These are phyloP conservation scores for Cyanocitta stelleri DNA, from an alignment of 2,113 vertebrate genomes.

Conservation along the genomic window DNA sequence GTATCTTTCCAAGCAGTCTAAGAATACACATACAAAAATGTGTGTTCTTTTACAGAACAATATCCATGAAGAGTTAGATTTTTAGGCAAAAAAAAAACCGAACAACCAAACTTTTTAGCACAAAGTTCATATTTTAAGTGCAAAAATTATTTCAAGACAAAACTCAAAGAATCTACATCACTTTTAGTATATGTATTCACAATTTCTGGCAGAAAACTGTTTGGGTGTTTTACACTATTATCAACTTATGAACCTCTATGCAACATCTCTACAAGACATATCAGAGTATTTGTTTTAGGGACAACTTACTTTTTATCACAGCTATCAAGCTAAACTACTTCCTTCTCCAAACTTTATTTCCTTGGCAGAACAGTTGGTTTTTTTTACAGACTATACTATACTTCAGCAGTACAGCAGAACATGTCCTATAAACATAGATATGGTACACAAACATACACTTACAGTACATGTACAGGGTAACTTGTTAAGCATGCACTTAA, in stretches of 20 bases:
- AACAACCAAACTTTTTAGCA: background rate
- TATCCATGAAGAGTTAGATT: background rate
- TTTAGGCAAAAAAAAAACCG: background rate
- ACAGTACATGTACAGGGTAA: background rate
- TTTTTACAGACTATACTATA: background rate
- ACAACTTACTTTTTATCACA: background rate
- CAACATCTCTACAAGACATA: background rate
- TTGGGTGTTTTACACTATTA: background rate
- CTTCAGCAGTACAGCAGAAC: background rate
- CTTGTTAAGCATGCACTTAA: background rate
- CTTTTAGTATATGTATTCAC: background rate
- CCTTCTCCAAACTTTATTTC: background rate
- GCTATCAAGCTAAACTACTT: background rate
- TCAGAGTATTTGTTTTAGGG: background rate
- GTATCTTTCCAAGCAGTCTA: background rate
- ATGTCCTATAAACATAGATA: background rate
- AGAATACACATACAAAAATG: background rate
- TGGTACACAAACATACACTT: background rate
- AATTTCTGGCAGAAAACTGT: background rate
- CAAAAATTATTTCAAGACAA: background rate
- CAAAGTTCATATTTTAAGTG: background rate
- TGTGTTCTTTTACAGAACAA: background rate
- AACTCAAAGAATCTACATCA: background rate
- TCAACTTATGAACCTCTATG: background rate
- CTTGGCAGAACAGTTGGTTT: background rate